phyloP scores from a whole-genome alignment of 2,113 vertebrate species.

The Numida meleagris region DNA sequence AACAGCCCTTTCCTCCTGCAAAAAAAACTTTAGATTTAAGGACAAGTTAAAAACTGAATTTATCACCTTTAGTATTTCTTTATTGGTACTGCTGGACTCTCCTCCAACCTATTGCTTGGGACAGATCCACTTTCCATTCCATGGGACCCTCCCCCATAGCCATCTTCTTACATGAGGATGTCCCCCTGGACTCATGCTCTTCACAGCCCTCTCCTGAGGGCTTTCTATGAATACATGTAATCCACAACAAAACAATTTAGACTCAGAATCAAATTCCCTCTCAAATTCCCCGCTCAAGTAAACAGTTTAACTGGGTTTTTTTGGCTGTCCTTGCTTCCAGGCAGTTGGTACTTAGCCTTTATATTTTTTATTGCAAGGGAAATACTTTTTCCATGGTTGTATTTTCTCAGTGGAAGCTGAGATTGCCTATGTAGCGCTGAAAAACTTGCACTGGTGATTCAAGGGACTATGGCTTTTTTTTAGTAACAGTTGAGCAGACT shows the following conservation, averaged over 20 bases:
- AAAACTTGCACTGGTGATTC: background rate
- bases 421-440: background rate
- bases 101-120: background rate
- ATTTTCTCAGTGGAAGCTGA: background rate
- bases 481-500: background rate
- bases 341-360: fast-evolving
- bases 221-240: background rate
- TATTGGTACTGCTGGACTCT: background rate
- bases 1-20: background rate
- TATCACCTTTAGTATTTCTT: background rate
- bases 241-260: background rate
- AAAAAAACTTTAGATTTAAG: background rate
- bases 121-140: background rate
- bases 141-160: background rate
- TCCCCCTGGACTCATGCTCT: background rate
- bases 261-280: background rate
- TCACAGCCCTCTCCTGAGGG: fast-evolving
- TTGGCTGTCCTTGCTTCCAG: background rate
- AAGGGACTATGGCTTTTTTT: background rate
- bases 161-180: background rate
- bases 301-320: background rate
- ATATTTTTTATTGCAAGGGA: background rate
- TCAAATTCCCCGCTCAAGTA: background rate
- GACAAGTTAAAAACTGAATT: background rate
- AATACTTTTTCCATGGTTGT: background rate